phyloP scores from a whole-genome alignment of 1,140 invertebrate genomes.

The Bicyclus anynana region DNA sequence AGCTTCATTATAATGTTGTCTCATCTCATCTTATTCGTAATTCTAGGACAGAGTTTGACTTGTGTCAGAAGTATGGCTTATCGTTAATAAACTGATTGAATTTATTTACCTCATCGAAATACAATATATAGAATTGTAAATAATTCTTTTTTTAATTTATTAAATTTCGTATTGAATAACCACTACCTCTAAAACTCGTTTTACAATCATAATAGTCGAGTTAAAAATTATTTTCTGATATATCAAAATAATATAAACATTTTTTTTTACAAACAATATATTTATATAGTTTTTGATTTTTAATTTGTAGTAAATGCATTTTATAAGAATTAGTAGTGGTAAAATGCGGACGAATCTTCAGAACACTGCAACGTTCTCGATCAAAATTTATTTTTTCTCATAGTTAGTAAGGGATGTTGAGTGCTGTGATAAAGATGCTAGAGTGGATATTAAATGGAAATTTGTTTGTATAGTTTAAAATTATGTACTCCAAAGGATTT shows the following conservation, averaged over 20 bases:
- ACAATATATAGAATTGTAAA: neutral
- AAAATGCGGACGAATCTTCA: neutral
- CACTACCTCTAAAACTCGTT: neutral
- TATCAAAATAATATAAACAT: too few relatives aligned
- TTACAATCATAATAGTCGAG: too few relatives aligned
- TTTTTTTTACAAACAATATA: too few relatives aligned
- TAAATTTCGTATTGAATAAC: neutral
- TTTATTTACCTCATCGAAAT: constrained; percentile 1
- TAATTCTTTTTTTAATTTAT: neutral
- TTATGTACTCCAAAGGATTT: neutral
- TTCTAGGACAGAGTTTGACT: constrained; percentile 50
- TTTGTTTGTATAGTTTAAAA: constrained; percentile 19
- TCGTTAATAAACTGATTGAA: neutral
- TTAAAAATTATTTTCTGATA: too few relatives aligned
- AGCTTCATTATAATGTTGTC: constrained; percentile 34
- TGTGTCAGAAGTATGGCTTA: too few relatives aligned
- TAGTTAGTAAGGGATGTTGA: constrained; percentile 50
- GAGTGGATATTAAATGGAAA: constrained; percentile 33
- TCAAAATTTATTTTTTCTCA: constrained; percentile 17
- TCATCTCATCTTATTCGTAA: constrained; percentile 49
- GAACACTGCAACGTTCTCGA: neutral
- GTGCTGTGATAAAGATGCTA: constrained; percentile 69
- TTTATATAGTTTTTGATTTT: too few relatives aligned
- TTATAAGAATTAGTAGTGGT: neutral
- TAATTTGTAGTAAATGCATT: neutral